Evolutionary conservation across 2,888 invertebrate species (phyloP).

Genomic region (Alloplasta piceator): DNA sequence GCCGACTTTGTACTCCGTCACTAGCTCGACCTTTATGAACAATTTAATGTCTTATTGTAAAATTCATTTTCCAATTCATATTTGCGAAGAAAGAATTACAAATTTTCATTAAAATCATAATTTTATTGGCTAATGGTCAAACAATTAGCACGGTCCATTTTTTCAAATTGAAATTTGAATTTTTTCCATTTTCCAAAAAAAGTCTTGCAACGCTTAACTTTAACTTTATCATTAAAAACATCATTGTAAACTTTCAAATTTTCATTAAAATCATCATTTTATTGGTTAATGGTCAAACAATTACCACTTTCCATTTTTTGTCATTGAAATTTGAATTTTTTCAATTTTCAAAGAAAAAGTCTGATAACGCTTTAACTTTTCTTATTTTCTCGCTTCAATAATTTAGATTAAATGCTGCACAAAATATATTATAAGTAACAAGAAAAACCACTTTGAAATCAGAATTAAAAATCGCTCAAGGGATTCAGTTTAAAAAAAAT

Average conservation of each 20-base stretch:
- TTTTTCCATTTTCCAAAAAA: neutral
- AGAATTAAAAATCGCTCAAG: too few species aligned
- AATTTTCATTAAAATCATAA: neutral
- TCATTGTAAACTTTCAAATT: neutral
- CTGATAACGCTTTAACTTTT: too few species aligned
- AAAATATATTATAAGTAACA: neutral
- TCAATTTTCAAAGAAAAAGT: neutral
- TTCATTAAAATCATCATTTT: neutral
- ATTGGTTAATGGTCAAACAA: neutral
- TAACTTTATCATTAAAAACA: constrained; percentile 3
- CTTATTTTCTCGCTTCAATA: too few species aligned
- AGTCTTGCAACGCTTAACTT: too few species aligned
- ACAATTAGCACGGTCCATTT: too few species aligned
- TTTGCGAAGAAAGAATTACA: neutral
- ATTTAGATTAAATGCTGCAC: too few species aligned
- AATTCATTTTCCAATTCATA: too few species aligned
- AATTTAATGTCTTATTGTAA: neutral
- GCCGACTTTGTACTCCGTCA: constrained; percentile 95
- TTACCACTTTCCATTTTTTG: neutral
- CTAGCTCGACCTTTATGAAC: constrained; percentile 87
- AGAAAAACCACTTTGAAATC: neutral
- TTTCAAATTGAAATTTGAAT: neutral
- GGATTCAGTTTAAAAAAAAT: too few species aligned
- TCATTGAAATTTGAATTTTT: neutral
- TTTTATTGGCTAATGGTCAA: neutral